phyloP scores from a whole-genome alignment of 1,140 invertebrate genomes.

The Lucilia sericata region DNA sequence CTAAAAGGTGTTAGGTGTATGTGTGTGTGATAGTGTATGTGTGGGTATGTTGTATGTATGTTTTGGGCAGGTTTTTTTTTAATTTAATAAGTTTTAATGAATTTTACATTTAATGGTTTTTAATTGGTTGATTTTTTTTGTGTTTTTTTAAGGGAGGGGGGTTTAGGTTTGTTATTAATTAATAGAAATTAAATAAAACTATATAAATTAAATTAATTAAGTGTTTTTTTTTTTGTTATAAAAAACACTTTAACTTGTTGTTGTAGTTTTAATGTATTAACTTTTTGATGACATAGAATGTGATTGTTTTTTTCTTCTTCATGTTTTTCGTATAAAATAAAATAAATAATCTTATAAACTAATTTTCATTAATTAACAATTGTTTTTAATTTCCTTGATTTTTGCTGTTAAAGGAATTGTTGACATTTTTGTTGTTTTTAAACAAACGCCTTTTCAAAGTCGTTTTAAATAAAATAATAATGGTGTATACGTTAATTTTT shows the following conservation, averaged over 20 bases:
- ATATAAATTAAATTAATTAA: constrained; percentile 13
- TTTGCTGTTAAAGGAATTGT: background rate
- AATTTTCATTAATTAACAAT: constrained; percentile 37
- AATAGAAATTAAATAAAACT: background rate
- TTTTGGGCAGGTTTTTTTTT: too few species aligned
- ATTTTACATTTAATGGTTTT: too few species aligned
- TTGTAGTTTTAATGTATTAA: constrained; percentile 11
- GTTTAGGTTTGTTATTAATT: too few species aligned
- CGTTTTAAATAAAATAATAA: background rate
- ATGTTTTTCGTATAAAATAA: constrained; percentile 27
- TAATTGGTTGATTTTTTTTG: too few species aligned
- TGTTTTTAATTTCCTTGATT: constrained; percentile 14
- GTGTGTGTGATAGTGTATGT: background rate
- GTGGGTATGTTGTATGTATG: background rate
- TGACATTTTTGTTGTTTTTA: too few species aligned
- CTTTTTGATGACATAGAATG: constrained; percentile 39
- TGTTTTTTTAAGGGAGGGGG: too few species aligned
- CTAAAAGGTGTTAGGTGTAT: constrained; percentile 19
- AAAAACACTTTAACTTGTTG: background rate
- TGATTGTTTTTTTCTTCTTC: background rate
- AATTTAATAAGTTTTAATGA: too few species aligned
- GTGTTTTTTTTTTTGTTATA: background rate
- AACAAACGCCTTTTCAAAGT: background rate
- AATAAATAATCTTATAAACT: constrained; percentile 42
- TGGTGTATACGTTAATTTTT: background rate